Evolutionary conservation across 1,140 invertebrate genomes (phyloP).

Genomic region (Subanguina moxae): DNA sequence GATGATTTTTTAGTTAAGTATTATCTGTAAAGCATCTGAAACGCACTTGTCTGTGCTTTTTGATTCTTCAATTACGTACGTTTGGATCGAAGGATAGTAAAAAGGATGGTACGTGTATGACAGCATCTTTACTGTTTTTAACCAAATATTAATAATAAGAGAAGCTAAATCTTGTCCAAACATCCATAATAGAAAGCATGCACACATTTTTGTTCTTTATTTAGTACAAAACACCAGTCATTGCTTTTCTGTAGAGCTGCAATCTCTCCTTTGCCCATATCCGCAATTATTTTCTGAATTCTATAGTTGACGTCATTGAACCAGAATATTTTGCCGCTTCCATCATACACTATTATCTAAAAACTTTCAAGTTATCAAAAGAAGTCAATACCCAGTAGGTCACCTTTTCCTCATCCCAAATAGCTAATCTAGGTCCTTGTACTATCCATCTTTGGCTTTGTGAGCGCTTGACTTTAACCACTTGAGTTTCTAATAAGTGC

Average conservation of each 20-base stretch:
- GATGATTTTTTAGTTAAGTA: too few species aligned
- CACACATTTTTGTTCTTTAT: slow-evolving; percentile 31
- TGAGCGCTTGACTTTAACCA: slow-evolving; percentile 33
- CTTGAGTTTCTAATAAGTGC: slow-evolving; percentile 32
- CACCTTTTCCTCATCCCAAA: slow-evolving; percentile 31
- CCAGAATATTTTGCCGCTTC: slow-evolving; percentile 41
- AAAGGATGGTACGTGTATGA: too few species aligned
- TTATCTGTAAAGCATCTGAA: too few species aligned
- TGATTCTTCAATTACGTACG: too few species aligned
- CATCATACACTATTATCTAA: slow-evolving; percentile 43
- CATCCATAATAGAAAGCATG: slow-evolving; percentile 35
- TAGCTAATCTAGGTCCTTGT: slow-evolving; percentile 31
- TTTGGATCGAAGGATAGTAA: too few species aligned
- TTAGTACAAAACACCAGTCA: slow-evolving; percentile 69
- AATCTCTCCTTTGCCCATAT: slow-evolving; percentile 37
- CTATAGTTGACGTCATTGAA: slow-evolving; percentile 37
- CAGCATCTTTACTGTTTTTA: too few species aligned
- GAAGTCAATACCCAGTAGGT: neutral
- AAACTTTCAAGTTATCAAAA: neutral
- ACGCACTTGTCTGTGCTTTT: too few species aligned
- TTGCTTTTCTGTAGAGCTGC: slow-evolving; percentile 64
- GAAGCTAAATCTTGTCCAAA: neutral
- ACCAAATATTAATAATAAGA: too few species aligned
- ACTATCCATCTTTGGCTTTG: slow-evolving; percentile 45
- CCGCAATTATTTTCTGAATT: slow-evolving; percentile 40